These are phyloP conservation scores for Thamnophis elegans DNA, from an alignment of 2,797 vertebrate genomes.

Conservation along the genomic window DNA sequence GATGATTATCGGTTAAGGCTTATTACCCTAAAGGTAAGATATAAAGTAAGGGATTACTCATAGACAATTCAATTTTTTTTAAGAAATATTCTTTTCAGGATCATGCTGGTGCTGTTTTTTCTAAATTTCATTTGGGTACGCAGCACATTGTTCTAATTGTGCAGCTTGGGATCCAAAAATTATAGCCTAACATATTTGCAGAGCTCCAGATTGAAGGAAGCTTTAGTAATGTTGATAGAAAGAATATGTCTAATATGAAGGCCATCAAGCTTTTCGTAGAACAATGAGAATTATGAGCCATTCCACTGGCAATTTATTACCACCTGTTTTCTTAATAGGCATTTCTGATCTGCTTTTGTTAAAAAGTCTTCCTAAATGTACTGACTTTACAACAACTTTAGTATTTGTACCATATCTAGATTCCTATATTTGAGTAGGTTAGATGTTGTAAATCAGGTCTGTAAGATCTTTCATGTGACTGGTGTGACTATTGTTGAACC, in stretches of 20 bases:
- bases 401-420: background rate
- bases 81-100: slow-evolving; percentile 8
- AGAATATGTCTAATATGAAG: slow-evolving; percentile 15
- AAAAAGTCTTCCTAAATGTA: background rate
- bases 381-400: background rate
- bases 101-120: background rate
- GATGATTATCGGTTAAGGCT: slow-evolving; percentile 95
- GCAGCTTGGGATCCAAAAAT: background rate
- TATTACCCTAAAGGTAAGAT: slow-evolving; percentile 90
- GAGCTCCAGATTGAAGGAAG: background rate
- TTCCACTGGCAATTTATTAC: slow-evolving; percentile 21
- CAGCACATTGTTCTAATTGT: background rate
- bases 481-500: background rate
- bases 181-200: background rate
- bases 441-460: background rate
- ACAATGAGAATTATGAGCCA: slow-evolving; percentile 19
- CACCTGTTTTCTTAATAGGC: background rate
- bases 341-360: background rate
- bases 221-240: background rate
- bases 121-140: background rate
- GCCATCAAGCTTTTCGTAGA: background rate
- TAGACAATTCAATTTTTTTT: background rate
- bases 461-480: background rate
- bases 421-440: background rate
- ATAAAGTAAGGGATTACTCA: slow-evolving; percentile 6